phyloP scores from a whole-genome alignment of 2,888 invertebrate species.

The Xestoiulus laeticollis region DNA sequence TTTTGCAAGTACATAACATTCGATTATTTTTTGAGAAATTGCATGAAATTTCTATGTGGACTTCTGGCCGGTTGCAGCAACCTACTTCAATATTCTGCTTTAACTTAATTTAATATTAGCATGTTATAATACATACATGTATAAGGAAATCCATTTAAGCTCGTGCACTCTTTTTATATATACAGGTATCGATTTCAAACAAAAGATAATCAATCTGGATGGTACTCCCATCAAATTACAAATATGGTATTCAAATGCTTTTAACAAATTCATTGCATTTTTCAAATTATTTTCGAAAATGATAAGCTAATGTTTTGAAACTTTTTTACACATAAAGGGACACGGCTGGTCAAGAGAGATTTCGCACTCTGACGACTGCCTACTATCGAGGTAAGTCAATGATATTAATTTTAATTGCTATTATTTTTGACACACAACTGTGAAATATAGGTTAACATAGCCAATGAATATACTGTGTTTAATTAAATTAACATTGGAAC shows the following conservation, averaged over 20 bases:
- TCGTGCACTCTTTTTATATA: conserved; percentile 56
- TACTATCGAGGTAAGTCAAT: conserved; percentile 76
- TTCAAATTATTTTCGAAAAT: background rate
- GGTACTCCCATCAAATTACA: conserved; percentile 85
- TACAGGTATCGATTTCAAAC: conserved; percentile 88
- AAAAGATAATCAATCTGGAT: conserved; percentile 86
- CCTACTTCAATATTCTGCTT: no score
- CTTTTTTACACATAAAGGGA: conserved; percentile 72
- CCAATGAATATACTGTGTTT: background rate
- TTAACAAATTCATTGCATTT: background rate
- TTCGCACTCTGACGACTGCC: conserved; percentile 84
- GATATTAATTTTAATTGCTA: background rate
- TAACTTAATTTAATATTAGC: no score
- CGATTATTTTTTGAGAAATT: no score
- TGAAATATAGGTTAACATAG: background rate
- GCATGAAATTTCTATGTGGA: no score
- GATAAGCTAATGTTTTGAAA: background rate
- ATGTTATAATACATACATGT: no score
- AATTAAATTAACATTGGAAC: background rate
- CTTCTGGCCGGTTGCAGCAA: no score
- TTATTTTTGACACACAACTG: conserved; percentile 23
- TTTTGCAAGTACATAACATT: no score
- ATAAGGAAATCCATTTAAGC: no score
- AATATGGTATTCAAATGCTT: conserved; percentile 69
- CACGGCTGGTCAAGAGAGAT: conserved; percentile 81